Percentiles rank a stretch among this genome's conserved stretches.
Evolutionary conservation across 2,113 vertebrate genomes (phyloP).

Genomic region (Phrynocephalus versicolor): DNA sequence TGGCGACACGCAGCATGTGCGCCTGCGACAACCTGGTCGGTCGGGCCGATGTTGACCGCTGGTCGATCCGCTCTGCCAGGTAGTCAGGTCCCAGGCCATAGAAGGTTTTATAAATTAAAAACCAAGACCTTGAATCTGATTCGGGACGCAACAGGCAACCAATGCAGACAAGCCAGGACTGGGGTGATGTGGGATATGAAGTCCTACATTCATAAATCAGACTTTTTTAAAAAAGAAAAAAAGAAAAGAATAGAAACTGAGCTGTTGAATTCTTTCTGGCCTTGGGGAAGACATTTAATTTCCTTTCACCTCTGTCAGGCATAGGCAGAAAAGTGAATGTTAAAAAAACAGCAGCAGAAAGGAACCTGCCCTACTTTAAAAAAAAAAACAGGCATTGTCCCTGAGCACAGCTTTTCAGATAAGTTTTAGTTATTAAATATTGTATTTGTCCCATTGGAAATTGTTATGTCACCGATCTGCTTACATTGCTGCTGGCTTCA

Average conservation of each 20-base stretch:
- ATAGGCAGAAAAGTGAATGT: neutral
- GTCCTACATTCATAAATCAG: neutral
- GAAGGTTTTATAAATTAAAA: no score
- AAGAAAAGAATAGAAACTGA: neutral
- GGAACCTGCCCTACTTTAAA: neutral
- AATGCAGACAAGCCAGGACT: neutral
- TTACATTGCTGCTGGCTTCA: neutral
- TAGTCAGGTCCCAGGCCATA: no score
- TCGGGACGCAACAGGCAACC: no score
- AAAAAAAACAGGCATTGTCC: neutral
- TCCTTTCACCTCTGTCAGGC: neutral
- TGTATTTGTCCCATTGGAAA: neutral
- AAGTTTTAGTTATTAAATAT: neutral
- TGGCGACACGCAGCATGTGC: no score
- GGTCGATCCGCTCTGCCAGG: no score
- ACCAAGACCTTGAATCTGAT: no score
- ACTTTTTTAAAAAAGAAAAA: neutral
- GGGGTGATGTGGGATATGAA: neutral
- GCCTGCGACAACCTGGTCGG: no score
- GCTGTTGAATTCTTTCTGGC: slow-evolving; percentile 12
- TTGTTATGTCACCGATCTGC: neutral
- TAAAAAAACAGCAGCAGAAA: neutral
- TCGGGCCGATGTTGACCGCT: no score
- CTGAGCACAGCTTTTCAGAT: neutral
- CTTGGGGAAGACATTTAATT: slow-evolving; percentile 7